Evolutionary conservation across 2,113 vertebrate genomes (phyloP), one percentile per base, ranked within the genome.

Genomic region (Lonchura striata): DNA sequence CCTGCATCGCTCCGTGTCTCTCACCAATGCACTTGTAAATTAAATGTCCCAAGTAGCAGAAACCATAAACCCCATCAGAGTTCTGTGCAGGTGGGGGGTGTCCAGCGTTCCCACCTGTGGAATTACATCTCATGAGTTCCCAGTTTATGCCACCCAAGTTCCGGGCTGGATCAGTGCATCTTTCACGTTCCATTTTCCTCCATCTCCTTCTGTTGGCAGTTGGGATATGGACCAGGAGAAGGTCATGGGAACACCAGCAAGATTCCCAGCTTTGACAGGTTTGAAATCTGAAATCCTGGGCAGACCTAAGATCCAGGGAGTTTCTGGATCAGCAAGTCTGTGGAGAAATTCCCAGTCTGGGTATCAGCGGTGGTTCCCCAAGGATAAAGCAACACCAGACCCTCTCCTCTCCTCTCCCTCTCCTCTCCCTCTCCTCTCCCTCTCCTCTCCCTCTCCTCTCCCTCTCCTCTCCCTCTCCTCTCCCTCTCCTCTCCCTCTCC

Each of bases 1-100:
- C 60, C 60, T 30, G 20, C 22, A 0, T 3, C 6, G 30, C 24
- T 56, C 27, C 1, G 0, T 10, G 13, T 30, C 70, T n/a, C 72
- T 69, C 37, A 7, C 14, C 27, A 25, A 7, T 0, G 1, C 31
- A n/a, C 25, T 7, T 39, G 50, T 13, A 39, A 42, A 74, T 54
- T 11, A 13, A 15, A 56, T 8, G 9, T 44, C 53, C 39, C 22
- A 5, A 47, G 35, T 0, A 15, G 19, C 37, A 65, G 59, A 70
- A 70, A 15, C 2, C 8, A 1, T 0, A 5, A 57, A 57, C 22
- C 25, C 17, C 39, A 9, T 1, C 47, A 10, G 64, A 22, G 5
- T 6, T 39, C 35, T 17, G 39, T 3, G 25, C n/a, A 11, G 49
- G 13, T 46, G 11, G 1, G 35, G 21, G 12, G 13, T 49, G 15